Evolutionary conservation across 1,140 invertebrate species (phyloP).

Genomic region (Zaprionus ghesquierei): DNA sequence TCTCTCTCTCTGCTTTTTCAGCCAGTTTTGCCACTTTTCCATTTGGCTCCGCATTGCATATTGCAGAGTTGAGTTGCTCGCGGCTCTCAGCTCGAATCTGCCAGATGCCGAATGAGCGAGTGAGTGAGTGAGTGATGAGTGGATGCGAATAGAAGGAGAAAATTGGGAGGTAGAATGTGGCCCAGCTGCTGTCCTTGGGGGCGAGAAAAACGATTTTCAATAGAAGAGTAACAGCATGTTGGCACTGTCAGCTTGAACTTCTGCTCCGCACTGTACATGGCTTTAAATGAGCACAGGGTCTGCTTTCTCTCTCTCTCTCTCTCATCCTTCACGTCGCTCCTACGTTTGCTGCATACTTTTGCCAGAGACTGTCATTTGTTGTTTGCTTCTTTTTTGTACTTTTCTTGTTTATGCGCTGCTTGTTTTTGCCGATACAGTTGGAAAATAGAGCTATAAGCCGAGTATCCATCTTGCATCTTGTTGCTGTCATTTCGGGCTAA

Average conservation of each 20-base stretch:
- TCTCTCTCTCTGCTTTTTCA: conserved; percentile 3
- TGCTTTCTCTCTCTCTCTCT: not conserved
- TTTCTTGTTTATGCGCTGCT: conserved; percentile 21
- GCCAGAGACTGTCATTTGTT: conserved; percentile 50
- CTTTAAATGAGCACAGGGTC: not conserved
- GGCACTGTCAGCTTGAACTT: conserved; percentile 9
- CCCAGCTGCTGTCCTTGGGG: conserved; percentile 65
- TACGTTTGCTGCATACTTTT: conserved; percentile 47
- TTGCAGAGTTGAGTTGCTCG: conserved; percentile 19
- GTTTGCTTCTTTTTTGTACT: conserved; percentile 42
- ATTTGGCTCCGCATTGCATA: conserved; percentile 10
- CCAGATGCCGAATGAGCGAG: conserved; percentile 29
- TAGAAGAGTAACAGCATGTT: conserved; percentile 47
- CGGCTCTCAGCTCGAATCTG: conserved; percentile 3
- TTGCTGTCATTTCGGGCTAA: conserved; percentile 77
- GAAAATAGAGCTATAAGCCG: conserved; percentile 58
- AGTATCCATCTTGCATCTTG: conserved; percentile 76
- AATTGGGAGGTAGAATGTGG: conserved; percentile 1
- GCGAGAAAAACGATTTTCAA: conserved; percentile 64
- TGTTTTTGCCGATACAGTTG: conserved; percentile 21
- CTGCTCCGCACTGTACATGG: conserved; percentile 4
- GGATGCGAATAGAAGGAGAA: conserved; percentile 6
- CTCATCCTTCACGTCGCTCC: not conserved
- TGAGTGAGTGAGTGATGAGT: conserved; percentile 40
- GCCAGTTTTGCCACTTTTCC: not conserved